Percentiles rank a stretch among this genome's conserved stretches.
phyloP scores from a whole-genome alignment of 2,113 vertebrate species.

The Rhadina sibilatrix region DNA sequence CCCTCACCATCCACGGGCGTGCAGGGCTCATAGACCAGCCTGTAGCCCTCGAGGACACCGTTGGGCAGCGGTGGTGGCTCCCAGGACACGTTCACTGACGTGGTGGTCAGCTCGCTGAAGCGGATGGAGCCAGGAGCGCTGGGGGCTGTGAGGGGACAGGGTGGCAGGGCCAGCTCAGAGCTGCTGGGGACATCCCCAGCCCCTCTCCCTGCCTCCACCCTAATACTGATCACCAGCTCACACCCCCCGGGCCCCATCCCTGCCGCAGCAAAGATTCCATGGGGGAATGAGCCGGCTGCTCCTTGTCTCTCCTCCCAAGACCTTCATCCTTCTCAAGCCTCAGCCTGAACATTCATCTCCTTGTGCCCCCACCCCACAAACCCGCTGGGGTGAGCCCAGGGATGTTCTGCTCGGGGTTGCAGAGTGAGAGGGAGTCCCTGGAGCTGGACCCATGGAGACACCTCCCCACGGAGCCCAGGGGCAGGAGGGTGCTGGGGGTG shows the following conservation, averaged over 20 bases:
- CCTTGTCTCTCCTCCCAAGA: not conserved
- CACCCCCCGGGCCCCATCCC: not conserved
- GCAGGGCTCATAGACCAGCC: slow-evolving; percentile 92
- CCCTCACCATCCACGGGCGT: slow-evolving; percentile 89
- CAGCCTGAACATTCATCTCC: not conserved
- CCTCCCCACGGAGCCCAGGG: not conserved
- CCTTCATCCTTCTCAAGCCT: not conserved
- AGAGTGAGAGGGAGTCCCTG: not conserved
- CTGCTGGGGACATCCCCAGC: not conserved
- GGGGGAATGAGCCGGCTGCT: not conserved
- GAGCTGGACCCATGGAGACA: not conserved
- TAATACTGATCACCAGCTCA: rapidly evolving
- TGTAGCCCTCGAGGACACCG: slow-evolving; percentile 89
- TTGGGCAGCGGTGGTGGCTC: slow-evolving; percentile 89
- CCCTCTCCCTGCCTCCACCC: not conserved
- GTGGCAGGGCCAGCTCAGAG: not conserved
- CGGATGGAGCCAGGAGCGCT: slow-evolving; percentile 89
- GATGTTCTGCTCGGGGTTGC: not conserved
- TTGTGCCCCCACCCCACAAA: rapidly evolving
- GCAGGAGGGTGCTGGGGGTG: not conserved
- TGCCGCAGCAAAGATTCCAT: not conserved
- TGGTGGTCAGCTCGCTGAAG: slow-evolving; percentile 97
- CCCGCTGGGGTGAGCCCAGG: not conserved
- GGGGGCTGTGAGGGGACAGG: slow-evolving; percentile 77
- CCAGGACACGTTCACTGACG: slow-evolving; percentile 97